Base-by-base conservation (phyloP, 2,888 invertebrate species). In the Mellilla xanthometata region DNA sequence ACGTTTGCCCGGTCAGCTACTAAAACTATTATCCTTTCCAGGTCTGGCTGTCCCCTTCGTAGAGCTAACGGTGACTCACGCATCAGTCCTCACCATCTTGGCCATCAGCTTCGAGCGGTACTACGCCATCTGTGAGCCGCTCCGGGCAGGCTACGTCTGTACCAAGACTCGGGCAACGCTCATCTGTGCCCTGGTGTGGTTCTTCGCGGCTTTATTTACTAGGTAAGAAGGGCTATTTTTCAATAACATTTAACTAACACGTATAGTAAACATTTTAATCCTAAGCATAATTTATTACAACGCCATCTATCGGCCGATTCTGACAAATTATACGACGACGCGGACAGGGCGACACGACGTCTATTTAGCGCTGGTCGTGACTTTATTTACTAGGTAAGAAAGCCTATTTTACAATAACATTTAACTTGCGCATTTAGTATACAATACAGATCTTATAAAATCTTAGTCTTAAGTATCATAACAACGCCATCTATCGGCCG, bases 31-130 rank as follows among this genome's bases (percentile, higher is more conserved):
- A n/a, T n/a, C n/a, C n/a, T 28, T 34, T 6, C 3, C 91, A 97
- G 98, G 97, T 90, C 95, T 97, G 76, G 94, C 96, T 12, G 96
- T 97, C 2, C 97, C 97, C 0, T 97, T 97, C 76, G 94, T 97
- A 49, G 97, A 98, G 85, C 86, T 97, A 72, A 95, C 96, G 0
- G 96, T 97, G 12, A 96, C 97, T 2, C 97, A 97, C 76, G 96
- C 97, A 13, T 97, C 97, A 24, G 97, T 97, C 2, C 90, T 98
- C 39, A 98, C 97, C 24, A 97, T 98, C 67, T 85, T 98, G 67
- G 97, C 97, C 46, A 98, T 98, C 80, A 96, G 96, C 72, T 96
- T 97, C 79, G 97, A 98, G 81, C 92, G 90, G 1, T 96, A 95
- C 86, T 95, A 95, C 83, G 97, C 97, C 56, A 97, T 98, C 74